Conservation (phyloP, 2,888 invertebrate species). For the Drosophila buzzatii region DNA sequence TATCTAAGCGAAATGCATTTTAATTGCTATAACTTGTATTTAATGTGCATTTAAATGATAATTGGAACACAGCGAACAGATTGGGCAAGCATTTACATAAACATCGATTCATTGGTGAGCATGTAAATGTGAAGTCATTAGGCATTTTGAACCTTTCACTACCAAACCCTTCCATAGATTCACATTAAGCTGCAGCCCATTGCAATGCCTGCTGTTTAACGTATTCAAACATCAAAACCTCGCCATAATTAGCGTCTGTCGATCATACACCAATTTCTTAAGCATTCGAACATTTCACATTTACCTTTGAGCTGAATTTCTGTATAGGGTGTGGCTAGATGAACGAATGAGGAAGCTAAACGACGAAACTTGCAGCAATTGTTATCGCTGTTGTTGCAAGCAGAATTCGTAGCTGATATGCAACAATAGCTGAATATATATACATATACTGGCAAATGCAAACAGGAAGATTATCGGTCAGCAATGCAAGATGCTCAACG, state of each 20-base stretch:
- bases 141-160: constrained; percentile 44
- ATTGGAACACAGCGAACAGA: constrained; percentile 43
- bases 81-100: constrained; percentile 29
- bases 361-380: constrained; percentile 12
- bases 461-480: constrained; percentile 32
- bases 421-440: neutral
- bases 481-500: neutral
- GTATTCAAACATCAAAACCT: constrained; percentile 11
- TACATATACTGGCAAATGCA: neutral
- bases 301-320: constrained; percentile 24
- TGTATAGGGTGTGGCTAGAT: constrained; percentile 33
- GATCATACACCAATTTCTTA: constrained; percentile 43
- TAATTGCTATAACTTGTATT: constrained; percentile 40
- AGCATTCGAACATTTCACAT: constrained; percentile 37
- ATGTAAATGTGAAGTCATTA: constrained; percentile 12
- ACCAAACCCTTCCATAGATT: neutral
- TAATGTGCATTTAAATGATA: constrained; percentile 41
- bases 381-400: constrained; percentile 23
- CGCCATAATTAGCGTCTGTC: constrained; percentile 48
- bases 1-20: constrained; percentile 61
- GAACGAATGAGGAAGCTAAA: constrained; percentile 47
- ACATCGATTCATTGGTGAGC: neutral
- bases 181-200: constrained; percentile 15
- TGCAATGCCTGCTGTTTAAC: constrained; percentile 29
- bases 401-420: constrained; percentile 36